These are phyloP conservation scores for Zapornia atra DNA, from an alignment of 2,113 vertebrate genomes.

Conservation along the genomic window DNA sequence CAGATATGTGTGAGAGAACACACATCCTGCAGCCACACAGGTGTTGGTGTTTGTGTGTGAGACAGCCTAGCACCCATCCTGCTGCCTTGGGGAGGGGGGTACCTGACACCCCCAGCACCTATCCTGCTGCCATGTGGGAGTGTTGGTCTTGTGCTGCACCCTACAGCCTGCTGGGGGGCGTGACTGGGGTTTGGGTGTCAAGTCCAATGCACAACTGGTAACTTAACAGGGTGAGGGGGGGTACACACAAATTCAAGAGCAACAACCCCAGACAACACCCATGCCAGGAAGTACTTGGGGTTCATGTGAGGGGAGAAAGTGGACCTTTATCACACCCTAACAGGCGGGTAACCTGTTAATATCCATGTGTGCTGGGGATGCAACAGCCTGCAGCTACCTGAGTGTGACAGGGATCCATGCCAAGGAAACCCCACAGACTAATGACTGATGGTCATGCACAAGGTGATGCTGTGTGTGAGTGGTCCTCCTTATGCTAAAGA, in stretches of 20 bases:
- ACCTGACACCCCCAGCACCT: background rate
- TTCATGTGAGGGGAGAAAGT: background rate
- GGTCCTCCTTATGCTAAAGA: background rate
- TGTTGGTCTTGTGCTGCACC: background rate
- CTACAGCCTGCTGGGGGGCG: accelerated
- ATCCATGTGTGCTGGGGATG: accelerated
- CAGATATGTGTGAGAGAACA: background rate
- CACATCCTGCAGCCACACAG: accelerated
- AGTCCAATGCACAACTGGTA: background rate
- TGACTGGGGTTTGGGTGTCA: background rate
- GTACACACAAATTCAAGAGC: background rate
- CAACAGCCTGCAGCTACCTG: no score
- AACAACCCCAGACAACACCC: background rate
- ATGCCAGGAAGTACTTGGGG: background rate
- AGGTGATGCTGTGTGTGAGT: background rate
- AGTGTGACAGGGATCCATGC: background rate
- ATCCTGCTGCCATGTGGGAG: background rate
- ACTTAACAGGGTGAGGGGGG: background rate
- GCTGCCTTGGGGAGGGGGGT: background rate
- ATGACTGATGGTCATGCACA: background rate
- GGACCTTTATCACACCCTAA: background rate
- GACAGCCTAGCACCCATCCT: background rate
- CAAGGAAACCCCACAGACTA: background rate
- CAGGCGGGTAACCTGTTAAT: background rate
- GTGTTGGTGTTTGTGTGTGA: background rate